Evolutionary conservation across 2,113 vertebrate genomes (phyloP), one percentile per base, ranked within the genome.

Genomic region (Desmodus rotundus): DNA sequence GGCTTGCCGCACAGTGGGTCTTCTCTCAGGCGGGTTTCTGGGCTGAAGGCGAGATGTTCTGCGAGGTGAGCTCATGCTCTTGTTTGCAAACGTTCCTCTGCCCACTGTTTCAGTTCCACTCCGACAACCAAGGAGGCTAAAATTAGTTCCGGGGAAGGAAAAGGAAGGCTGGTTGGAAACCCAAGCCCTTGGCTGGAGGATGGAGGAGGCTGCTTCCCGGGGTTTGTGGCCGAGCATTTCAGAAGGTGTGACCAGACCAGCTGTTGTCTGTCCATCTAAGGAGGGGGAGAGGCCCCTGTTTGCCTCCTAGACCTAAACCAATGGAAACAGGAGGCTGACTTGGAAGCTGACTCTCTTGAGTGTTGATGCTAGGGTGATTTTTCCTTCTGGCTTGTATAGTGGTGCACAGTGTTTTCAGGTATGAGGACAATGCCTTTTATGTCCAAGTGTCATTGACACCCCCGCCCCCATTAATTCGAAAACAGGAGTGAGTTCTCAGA

Each of bases 251-350:
- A 82, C 15, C 96, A 97, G 89, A 97, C 97, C 98, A 99, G 98
- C 98, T 99, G 98, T 97, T 98, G 98, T 97, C 98, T 98, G 99
- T 98, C 98, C 97, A 88, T 98, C 96, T 87, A 85, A 95, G 98
- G 96, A 94, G 93, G 82, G 86, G 94, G 97, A 43, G 93, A 84
- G 91, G 68, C 83, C 72, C 54, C 89, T 97, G 97, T 98, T 98
- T 97, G 98, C 97, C 78, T 63, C 94, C 97, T 98, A 91, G 78
- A 77, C 95, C 97, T 87, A 93, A 97, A 97, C 98, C 98, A 98
- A 94, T 98, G 98, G 97, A 28, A 98, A 97, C 95, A 96, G 97
- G 98, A 98, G 98, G 78, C 96, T 97, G 98, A 95, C 95, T 98
- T 98, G 97, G 97, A 97, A 97, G 96, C 94, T 73, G 98, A 54